Percentiles rank a stretch among this genome's conserved stretches.
phyloP scores from a whole-genome alignment of 1,140 invertebrate species.

The Myzus persicae region DNA sequence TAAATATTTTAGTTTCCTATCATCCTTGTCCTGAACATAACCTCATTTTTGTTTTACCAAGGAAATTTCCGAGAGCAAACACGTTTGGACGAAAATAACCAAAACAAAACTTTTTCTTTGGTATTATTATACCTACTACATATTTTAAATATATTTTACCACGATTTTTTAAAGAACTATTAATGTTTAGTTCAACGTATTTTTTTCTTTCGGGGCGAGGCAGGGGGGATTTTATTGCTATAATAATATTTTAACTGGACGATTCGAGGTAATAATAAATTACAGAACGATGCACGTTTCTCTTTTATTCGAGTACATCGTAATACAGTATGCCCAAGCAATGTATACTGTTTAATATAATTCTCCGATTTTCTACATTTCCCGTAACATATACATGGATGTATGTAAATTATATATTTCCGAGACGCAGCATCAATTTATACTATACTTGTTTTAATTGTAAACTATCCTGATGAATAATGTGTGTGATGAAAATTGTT shows the following conservation, averaged over 20 bases:
- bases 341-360: too few relatives aligned
- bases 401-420: neutral
- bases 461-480: neutral
- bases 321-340: too few relatives aligned
- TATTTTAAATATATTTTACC: too few relatives aligned
- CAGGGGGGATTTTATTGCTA: neutral
- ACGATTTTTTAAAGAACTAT: too few relatives aligned
- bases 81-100: neutral
- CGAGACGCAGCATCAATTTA: neutral
- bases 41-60: neutral
- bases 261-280: neutral
- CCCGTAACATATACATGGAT: neutral
- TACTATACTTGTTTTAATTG: neutral
- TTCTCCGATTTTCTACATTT: too few relatives aligned
- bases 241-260: neutral
- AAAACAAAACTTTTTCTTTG: neutral
- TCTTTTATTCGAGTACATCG: neutral
- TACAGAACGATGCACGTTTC: neutral
- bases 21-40: neutral
- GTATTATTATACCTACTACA: too few relatives aligned
- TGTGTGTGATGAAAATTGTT: neutral
- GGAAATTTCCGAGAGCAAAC: accelerated
- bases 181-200: too few relatives aligned
- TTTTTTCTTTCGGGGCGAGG: neutral
- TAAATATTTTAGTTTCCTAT: neutral